Base-by-base conservation (phyloP, 2,113 vertebrate species). In the Nestor notabilis region DNA sequence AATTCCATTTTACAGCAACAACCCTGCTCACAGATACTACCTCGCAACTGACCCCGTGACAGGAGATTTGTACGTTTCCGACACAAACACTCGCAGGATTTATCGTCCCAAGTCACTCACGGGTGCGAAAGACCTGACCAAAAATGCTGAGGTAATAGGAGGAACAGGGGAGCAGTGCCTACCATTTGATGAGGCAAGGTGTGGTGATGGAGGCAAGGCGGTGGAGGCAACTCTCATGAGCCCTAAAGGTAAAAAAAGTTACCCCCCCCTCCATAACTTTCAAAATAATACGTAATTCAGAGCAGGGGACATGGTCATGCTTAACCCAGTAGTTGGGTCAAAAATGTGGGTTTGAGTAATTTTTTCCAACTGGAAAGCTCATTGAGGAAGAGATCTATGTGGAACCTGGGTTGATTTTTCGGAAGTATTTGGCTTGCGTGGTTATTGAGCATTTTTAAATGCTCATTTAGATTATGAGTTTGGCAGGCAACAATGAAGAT, bases 11-110 rank as follows among this genome's bases (percentile, higher is more conserved):
- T 92, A 78, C 98, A 99, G 99, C 93, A 99, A 99, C 98, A 99
- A 99, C 98, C 99, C 99, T 9, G 99, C 99, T 56, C 99, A 99
- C 87, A 98, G 99, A 43, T 99, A 99, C 97, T 99, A 99, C 98
- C 98, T 99, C 31, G 98, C 99, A 14, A 99, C 99, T 1, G 99
- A 99, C 90, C 99, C 99, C 0, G 99, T 99, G 66, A 99, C 98
- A 0, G 99, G 99, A 83, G 99, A 99, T 93, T 89, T 99, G 90
- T 99, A 99, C 2, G 99, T 99, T 85, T 99, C 99, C 0, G 99
- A 99, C 98, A 99, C 99, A 9, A 99, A 99, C 97, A 99, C 99
- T 1, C 98, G 99, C 82, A 98, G 99, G 96, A 99, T 99, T 95
- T 99, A 99, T 93, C 98, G 98, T 13, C 99, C 99, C 1, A 99